A percentile compares a stretch with the other conserved stretches of the same genome.
These are phyloP conservation scores for Sminthopsis crassicaudata DNA, from an alignment of 2,113 vertebrate genomes.

Conservation along the genomic window DNA sequence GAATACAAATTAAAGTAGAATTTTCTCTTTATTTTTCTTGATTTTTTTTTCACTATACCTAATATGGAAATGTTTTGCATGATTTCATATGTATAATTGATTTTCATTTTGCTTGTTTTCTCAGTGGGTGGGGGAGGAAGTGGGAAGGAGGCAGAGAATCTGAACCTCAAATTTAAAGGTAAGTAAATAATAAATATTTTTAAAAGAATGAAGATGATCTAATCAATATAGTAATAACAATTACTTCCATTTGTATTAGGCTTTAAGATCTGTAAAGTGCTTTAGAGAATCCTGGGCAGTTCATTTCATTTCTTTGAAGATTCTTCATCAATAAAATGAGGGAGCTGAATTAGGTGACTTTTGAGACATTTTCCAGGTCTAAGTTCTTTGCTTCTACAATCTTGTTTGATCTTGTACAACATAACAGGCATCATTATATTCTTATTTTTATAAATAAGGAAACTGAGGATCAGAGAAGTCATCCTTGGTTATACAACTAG, in stretches of 20 bases:
- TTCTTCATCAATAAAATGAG: no score
- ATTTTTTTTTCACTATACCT: neutral
- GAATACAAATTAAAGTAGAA: neutral
- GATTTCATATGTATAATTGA: neutral
- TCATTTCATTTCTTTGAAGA: no score
- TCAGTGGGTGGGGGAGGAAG: neutral
- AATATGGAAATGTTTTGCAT: neutral
- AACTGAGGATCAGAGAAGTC: conserved; percentile 9
- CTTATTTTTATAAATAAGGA: conserved; percentile 7
- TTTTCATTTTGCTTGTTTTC: neutral
- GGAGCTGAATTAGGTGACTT: no score
- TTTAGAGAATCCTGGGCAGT: no score
- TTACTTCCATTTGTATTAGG: no score
- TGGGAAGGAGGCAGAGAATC: neutral
- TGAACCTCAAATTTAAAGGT: neutral
- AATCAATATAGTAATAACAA: neutral
- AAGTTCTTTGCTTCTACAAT: neutral
- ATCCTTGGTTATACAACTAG: neutral
- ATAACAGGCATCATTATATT: neutral
- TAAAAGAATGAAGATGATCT: neutral
- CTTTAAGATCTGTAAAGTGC: no score
- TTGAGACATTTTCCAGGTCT: no score
- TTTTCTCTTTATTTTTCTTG: neutral
- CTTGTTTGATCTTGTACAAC: neutral
- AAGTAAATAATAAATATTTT: neutral